These are phyloP conservation scores for Triplophysa siluroides DNA, from an alignment of 2,113 vertebrate species.

Conservation along the genomic window DNA sequence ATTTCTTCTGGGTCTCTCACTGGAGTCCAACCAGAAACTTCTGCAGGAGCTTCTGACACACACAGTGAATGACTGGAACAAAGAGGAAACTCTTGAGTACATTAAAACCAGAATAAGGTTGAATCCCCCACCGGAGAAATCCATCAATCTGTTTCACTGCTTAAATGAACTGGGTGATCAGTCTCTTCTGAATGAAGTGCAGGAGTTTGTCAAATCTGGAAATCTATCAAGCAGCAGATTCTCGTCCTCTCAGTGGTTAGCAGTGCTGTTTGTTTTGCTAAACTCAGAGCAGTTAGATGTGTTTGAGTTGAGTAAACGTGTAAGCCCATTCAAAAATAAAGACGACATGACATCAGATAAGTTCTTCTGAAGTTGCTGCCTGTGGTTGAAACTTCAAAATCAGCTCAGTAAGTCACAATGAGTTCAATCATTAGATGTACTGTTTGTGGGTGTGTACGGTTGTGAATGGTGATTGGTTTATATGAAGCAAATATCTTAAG, in stretches of 20 bases:
- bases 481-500: no score
- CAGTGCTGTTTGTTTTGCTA: conserved; percentile 2
- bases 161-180: neutral
- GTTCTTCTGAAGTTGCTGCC: neutral
- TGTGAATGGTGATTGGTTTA: no score
- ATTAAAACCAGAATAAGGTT: neutral
- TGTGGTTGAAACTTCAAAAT: neutral
- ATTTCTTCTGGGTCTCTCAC: conserved; percentile 3
- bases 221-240: neutral
- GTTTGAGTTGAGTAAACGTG: neutral
- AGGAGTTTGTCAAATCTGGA: neutral
- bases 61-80: neutral
- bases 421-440: no score
- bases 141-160: conserved; percentile 5
- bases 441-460: no score
- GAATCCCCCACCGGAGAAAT: neutral
- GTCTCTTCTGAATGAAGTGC: neutral
- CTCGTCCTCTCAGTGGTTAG: neutral
- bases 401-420: conserved; percentile 4
- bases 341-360: neutral
- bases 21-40: neutral
- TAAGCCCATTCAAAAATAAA: neutral
- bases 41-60: neutral
- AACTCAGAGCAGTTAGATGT: neutral
- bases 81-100: neutral